phyloP scores from a whole-genome alignment of 2,888 invertebrate genomes.

The Brachyptera risi region DNA sequence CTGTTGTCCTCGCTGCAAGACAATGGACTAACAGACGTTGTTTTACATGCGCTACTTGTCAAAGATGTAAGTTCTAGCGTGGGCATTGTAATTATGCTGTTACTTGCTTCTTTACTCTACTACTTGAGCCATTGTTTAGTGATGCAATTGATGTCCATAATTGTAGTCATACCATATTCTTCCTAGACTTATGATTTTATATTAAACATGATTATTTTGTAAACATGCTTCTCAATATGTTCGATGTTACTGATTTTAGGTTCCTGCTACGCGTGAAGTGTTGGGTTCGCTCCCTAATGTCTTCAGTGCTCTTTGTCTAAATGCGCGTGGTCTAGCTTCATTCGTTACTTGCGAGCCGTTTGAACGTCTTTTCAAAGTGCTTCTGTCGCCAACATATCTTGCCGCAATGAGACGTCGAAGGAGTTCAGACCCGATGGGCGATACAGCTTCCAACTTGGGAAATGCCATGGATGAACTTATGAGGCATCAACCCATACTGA shows the following conservation, averaged over 20 bases:
- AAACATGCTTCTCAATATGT: no score
- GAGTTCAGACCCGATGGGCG: slow-evolving; percentile 71
- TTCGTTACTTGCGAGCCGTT: slow-evolving; percentile 78
- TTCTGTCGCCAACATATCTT: slow-evolving; percentile 76
- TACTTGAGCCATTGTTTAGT: no score
- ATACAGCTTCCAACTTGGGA: slow-evolving; percentile 79
- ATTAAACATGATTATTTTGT: no score
- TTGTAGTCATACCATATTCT: no score
- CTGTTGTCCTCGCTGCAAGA: slow-evolving; percentile 80
- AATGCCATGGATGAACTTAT: slow-evolving; percentile 87
- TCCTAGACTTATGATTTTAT: no score
- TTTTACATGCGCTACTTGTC: slow-evolving; percentile 73
- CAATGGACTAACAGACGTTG: slow-evolving; percentile 79
- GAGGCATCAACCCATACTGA: slow-evolving; percentile 79
- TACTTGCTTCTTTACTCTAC: no score
- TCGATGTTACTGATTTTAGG: no score
- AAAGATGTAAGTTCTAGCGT: slow-evolving; percentile 72
- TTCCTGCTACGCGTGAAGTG: slow-evolving; percentile 68
- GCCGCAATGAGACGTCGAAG: slow-evolving; percentile 80
- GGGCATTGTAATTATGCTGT: no score
- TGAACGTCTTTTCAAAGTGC: slow-evolving; percentile 71
- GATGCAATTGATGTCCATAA: no score
- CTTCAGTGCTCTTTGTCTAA: slow-evolving; percentile 81
- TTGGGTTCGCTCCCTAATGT: slow-evolving; percentile 83
- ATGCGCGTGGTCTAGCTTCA: slow-evolving; percentile 71